Conservation (phyloP, 2,113 vertebrate species). For the Carassius carassius region DNA sequence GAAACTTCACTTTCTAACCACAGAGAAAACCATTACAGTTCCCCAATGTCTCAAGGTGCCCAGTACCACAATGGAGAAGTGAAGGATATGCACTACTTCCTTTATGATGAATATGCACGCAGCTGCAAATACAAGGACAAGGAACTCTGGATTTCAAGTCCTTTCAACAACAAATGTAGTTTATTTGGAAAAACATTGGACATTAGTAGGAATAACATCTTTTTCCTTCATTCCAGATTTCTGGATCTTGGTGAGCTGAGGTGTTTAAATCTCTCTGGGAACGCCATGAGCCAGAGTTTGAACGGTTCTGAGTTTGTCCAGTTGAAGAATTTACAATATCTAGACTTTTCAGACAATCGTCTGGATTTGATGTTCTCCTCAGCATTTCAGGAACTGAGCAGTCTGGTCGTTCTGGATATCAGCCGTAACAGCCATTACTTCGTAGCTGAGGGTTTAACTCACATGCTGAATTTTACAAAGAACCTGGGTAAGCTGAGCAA, state of each 20-base stretch:
- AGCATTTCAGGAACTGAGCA: conserved; percentile 83
- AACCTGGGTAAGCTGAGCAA: conserved; percentile 77
- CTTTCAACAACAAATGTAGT: conserved; percentile 76
- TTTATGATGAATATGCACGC: conserved; percentile 83
- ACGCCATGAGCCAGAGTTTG: conserved; percentile 90
- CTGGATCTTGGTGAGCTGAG: conserved; percentile 75
- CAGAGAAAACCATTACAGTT: conserved; percentile 32
- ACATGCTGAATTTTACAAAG: conserved; percentile 84
- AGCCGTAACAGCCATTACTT: conserved; percentile 92
- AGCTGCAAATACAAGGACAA: conserved; percentile 87
- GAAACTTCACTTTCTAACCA: conserved; percentile 42
- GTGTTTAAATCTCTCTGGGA: conserved; percentile 91
- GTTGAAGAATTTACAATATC: conserved; percentile 81
- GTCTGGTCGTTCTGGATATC: conserved; percentile 85
- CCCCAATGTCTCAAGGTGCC: conserved; percentile 65
- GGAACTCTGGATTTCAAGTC: conserved; percentile 71
- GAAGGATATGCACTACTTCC: conserved; percentile 87
- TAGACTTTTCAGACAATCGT: conserved; percentile 91
- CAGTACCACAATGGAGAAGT: conserved; percentile 66
- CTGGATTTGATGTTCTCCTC: conserved; percentile 84
- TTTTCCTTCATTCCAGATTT: conserved; percentile 86
- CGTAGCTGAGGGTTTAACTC: conserved; percentile 88
- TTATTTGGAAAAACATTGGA: conserved; percentile 84
- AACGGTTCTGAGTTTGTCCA: conserved; percentile 87
- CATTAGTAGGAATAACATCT: conserved; percentile 91